phyloP scores from a whole-genome alignment of 2,888 invertebrate species.

The Villa cingulata region DNA sequence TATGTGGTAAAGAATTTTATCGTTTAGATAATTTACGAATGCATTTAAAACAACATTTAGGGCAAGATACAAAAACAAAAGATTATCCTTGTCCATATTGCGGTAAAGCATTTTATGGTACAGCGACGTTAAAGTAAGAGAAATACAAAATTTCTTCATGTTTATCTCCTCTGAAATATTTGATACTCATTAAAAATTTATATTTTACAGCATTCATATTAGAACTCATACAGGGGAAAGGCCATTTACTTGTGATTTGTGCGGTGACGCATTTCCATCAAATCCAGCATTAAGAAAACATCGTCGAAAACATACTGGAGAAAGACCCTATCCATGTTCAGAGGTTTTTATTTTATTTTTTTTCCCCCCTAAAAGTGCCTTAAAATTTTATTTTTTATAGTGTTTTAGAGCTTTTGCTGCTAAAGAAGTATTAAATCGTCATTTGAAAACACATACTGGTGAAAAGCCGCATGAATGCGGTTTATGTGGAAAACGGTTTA shows the following conservation, averaged over 20 bases:
- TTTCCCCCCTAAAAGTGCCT: not conserved
- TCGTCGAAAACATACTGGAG: slow-evolving; percentile 45
- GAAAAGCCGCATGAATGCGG: slow-evolving; percentile 31
- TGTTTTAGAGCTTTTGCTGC: slow-evolving; percentile 67
- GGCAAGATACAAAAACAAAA: slow-evolving; percentile 42
- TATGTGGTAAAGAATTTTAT: slow-evolving; percentile 31
- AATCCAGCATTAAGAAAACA: slow-evolving; percentile 67
- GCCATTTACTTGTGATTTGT: slow-evolving; percentile 58
- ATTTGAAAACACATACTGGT: slow-evolving; percentile 50
- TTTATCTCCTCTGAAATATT: not conserved
- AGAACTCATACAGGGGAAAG: slow-evolving; percentile 53
- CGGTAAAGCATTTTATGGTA: slow-evolving; percentile 50
- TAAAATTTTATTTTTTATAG: slow-evolving; percentile 34
- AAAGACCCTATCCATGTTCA: slow-evolving; percentile 52
- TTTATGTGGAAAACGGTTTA: slow-evolving; percentile 64
- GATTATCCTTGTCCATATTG: slow-evolving; percentile 50
- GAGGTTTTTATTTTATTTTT: slow-evolving; percentile 35
- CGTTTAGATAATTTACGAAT: slow-evolving; percentile 58
- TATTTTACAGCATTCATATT: slow-evolving; percentile 41
- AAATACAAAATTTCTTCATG: not conserved
- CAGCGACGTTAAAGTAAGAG: slow-evolving; percentile 39
- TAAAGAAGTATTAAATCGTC: slow-evolving; percentile 68
- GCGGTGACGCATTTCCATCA: slow-evolving; percentile 58
- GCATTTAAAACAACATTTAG: slow-evolving; percentile 55
- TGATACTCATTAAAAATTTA: not conserved